Base-by-base conservation (phyloP, 2,888 invertebrate genomes). In the Pandemis corylana region DNA sequence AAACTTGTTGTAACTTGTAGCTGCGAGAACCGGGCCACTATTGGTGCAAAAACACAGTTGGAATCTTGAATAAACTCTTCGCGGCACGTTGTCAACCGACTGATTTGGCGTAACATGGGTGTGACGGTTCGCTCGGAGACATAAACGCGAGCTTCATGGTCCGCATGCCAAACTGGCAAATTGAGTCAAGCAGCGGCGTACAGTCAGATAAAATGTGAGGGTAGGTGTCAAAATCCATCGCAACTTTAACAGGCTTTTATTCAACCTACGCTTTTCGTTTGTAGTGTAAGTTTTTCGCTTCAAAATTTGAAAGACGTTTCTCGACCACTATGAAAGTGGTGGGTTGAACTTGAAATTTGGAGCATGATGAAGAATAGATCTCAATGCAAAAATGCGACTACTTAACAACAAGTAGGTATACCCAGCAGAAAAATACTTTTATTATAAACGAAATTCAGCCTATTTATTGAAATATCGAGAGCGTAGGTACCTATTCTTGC, bases 131-230 rank as follows among this genome's bases (percentile, higher is more conserved):
- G 84, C 81, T 85, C 83, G 78, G 79, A 83, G 84, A 85, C 84
- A 85, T 85, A 88, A 88, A 89, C 86, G 86, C 84, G 78, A 68
- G 84, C 83, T 84, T 86, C 86, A 87, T 86, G 89, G 85, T 85
- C 83, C 85, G 87, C 87, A 85, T 82, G 85, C 87, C 86, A 83
- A 82, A 83, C 80, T 79, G 85, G 84, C 86, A 87, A 89, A 89
- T 89, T 89, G 89, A 88, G 87, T 86, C 83, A 67, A 67, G 15
- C 64, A 44, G 80, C 80, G 79, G 68, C 80, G 75, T 80, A 68
- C 59, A 70, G 68, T 71, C 46, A 44, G 59, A 28, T 59, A 12
- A 59, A 53, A 59, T 59, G 20, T 20, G 7, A 12, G 51, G 5
- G 9, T 12, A 7, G 56, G 15, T 20, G 20, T 62, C n/a, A n/a